Evolutionary conservation across 2,888 invertebrate genomes (phyloP).

Genomic region (Apamea epomidion): DNA sequence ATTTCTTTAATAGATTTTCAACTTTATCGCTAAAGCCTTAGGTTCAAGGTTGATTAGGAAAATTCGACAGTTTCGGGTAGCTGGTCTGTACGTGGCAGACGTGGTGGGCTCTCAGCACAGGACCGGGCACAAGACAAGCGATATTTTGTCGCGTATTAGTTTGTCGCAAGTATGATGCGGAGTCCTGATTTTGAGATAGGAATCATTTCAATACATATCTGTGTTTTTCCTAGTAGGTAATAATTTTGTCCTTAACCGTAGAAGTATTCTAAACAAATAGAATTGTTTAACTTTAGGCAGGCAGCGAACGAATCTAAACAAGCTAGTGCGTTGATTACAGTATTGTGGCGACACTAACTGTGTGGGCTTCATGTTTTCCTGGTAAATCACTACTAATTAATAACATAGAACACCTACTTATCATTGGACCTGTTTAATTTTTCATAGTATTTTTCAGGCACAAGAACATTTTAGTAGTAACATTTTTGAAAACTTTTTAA

Average conservation of each 20-base stretch:
- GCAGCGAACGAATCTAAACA: constrained; percentile 28
- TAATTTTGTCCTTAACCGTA: neutral
- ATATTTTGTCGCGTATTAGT: too few relatives aligned
- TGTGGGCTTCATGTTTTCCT: constrained; percentile 32
- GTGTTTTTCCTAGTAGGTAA: constrained; percentile 12
- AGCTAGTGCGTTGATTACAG: constrained; percentile 12
- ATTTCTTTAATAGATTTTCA: too few relatives aligned
- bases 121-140: too few relatives aligned
- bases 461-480: neutral
- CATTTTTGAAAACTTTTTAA: neutral
- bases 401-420: neutral
- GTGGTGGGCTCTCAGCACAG: too few relatives aligned
- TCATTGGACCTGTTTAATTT: constrained; percentile 4
- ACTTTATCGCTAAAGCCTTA: too few relatives aligned
- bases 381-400: constrained; percentile 17
- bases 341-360: constrained; percentile 3
- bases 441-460: neutral
- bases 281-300: constrained; percentile 48
- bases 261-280: constrained; percentile 6
- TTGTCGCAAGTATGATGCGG: too few relatives aligned
- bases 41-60: too few relatives aligned
- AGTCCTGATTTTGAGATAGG: neutral
- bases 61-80: too few relatives aligned
- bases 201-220: constrained; percentile 8
- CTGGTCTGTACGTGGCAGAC: too few relatives aligned